Evolutionary conservation across 2,113 vertebrate genomes (phyloP), one percentile per base, ranked within the genome.

Genomic region (Ginglymostoma cirratum): DNA sequence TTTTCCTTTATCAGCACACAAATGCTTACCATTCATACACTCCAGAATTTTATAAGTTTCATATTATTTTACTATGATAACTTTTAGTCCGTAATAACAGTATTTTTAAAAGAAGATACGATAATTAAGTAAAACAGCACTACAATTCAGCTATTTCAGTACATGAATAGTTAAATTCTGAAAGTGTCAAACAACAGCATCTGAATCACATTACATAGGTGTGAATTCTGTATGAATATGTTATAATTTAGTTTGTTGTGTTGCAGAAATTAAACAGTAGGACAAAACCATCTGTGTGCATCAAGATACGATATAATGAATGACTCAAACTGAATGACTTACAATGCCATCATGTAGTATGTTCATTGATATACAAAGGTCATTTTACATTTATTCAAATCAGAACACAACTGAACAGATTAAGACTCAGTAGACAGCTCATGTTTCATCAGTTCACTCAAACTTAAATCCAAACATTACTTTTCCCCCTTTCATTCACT

Each of bases 61-160:
- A 23, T 38, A 19, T 8, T 94, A 27, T 19, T 94, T 23, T 94
- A 67, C 48, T 38, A 94, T 42, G 42, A 48, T 94, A 42, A 23
- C 24, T 67, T 69, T 94, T 94, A 94, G 67, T 72, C 42, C 30
- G 94, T 72, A 95, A 95, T 95, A 95, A 95, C 70, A 95, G 69
- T 52, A 23, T 23, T 94, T 69, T 70, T 69, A 94, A n/a, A 69
- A 67, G n/a, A 42, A 67, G 66, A 95, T 24, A 45, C 34, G 70
- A 76, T 72, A 95, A 72, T 17, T 76, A 52, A 95, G 72, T 7
- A 34, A 95, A 48, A 27, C 45, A 76, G 48, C 66, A 72, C 52
- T 52, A 23, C 45, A 42, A 95, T 52, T 45, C 52, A 42, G 27
- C 65, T 38, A 45, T 94, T 38, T 93, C 66, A 38, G 7, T 66